Evolutionary conservation across 2,113 vertebrate genomes (phyloP).

Genomic region (Podarcis cretensis): DNA sequence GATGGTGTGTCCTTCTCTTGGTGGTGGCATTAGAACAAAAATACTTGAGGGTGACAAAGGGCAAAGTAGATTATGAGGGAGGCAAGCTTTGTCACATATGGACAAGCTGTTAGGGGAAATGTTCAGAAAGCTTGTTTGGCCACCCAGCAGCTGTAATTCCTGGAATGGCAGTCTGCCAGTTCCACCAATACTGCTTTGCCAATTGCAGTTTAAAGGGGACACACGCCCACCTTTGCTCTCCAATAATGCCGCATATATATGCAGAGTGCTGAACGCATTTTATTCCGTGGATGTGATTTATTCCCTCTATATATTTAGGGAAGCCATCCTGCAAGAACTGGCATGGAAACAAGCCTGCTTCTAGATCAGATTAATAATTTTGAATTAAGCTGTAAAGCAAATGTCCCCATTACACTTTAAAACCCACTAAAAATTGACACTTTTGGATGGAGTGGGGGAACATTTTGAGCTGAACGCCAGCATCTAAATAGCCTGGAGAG

Average conservation of each 20-base stretch:
- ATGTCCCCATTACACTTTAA: constrained; percentile 58
- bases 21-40: background rate
- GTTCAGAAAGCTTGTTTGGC: background rate
- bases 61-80: background rate
- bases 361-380: constrained; percentile 65
- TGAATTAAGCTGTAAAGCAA: constrained; percentile 67
- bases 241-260: background rate
- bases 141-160: background rate
- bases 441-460: constrained; percentile 57
- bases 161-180: background rate
- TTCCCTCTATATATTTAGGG: constrained; percentile 30
- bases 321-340: constrained; percentile 29
- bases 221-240: background rate
- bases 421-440: constrained; percentile 53
- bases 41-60: background rate
- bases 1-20: background rate
- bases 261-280: constrained; percentile 4
- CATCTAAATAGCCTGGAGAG: constrained; percentile 69
- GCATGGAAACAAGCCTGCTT: constrained; percentile 61
- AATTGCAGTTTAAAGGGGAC: background rate
- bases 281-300: constrained; percentile 43
- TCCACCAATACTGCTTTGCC: background rate
- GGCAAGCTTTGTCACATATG: background rate
- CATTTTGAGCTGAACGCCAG: constrained; percentile 57
- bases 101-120: constrained; percentile 5